Percentiles rank a stretch among this genome's conserved stretches.
Conservation (phyloP, 2,888 invertebrate species). For the Lasioglossum marginatum region DNA sequence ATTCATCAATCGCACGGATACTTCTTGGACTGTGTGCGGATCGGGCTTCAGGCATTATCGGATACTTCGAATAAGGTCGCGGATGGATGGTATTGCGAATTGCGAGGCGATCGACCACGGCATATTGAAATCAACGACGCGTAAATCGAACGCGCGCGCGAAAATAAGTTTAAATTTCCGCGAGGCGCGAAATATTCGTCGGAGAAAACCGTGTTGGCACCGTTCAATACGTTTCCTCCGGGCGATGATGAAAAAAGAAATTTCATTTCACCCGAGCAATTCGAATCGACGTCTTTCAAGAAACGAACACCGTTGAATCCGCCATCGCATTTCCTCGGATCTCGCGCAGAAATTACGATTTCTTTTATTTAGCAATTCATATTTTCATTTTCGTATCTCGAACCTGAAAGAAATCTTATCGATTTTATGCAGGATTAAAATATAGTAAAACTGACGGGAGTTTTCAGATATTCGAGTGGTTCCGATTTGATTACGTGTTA, state of each 20-base stretch:
- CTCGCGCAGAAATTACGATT: neutral
- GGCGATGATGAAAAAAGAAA: neutral
- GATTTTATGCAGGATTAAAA: neutral
- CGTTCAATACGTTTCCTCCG: conserved; percentile 12
- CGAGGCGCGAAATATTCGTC: neutral
- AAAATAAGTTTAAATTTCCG: conserved; percentile 47
- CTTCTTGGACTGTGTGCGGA: conserved; percentile 22
- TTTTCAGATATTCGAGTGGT: neutral
- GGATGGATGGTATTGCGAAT: conserved; percentile 14
- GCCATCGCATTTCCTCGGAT: neutral
- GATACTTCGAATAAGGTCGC: conserved; percentile 37
- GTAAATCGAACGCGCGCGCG: conserved; percentile 28
- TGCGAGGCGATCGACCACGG: conserved; percentile 27
- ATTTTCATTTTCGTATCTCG: neutral
- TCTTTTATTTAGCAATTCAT: neutral
- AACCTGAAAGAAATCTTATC: neutral
- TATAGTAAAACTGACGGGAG: neutral
- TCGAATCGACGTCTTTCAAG: neutral
- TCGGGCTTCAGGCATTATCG: conserved; percentile 26
- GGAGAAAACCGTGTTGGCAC: neutral
- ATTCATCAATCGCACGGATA: conserved; percentile 32
- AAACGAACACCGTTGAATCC: neutral
- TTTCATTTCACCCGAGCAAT: conserved; percentile 8
- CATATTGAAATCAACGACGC: conserved; percentile 23
- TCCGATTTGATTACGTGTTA: neutral